A percentile compares a stretch with the other conserved stretches of the same genome.
These are phyloP conservation scores for Epinotia ramella DNA, from an alignment of 2,888 invertebrate species.

Conservation along the genomic window DNA sequence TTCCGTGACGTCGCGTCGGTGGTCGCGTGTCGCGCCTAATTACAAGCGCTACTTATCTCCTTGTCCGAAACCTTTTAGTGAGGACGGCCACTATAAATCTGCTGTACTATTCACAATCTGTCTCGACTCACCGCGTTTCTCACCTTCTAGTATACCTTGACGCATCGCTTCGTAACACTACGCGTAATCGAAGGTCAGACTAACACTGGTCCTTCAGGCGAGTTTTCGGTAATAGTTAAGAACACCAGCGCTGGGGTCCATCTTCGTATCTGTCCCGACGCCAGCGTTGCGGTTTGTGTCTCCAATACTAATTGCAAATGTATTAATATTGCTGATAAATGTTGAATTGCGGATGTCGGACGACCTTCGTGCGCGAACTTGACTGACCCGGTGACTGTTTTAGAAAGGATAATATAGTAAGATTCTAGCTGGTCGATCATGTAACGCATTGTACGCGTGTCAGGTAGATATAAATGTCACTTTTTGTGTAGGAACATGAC, in stretches of 20 bases:
- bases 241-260: slow-evolving; percentile 50
- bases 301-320: slow-evolving; percentile 72
- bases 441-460: too few relatives aligned
- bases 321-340: slow-evolving; percentile 64
- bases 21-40: slow-evolving; percentile 81
- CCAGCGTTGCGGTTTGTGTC: slow-evolving; percentile 53
- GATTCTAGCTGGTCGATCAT: not conserved
- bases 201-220: not conserved
- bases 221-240: too few relatives aligned
- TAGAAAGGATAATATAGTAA: not conserved
- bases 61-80: slow-evolving; percentile 79
- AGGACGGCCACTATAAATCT: slow-evolving; percentile 79
- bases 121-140: not conserved
- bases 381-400: slow-evolving; percentile 14
- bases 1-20: slow-evolving; percentile 59
- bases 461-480: too few relatives aligned
- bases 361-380: slow-evolving; percentile 24
- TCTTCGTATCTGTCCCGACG: slow-evolving; percentile 61
- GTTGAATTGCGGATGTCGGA: slow-evolving; percentile 19
- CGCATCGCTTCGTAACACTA: not conserved
- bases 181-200: not conserved
- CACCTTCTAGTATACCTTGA: not conserved
- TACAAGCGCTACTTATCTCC: slow-evolving; percentile 76
- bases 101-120: not conserved
- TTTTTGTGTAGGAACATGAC: too few relatives aligned